A percentile compares a stretch with the other conserved stretches of the same genome.
Evolutionary conservation across 2,113 vertebrate genomes (phyloP).

Genomic region (Cheirogaleus medius): DNA sequence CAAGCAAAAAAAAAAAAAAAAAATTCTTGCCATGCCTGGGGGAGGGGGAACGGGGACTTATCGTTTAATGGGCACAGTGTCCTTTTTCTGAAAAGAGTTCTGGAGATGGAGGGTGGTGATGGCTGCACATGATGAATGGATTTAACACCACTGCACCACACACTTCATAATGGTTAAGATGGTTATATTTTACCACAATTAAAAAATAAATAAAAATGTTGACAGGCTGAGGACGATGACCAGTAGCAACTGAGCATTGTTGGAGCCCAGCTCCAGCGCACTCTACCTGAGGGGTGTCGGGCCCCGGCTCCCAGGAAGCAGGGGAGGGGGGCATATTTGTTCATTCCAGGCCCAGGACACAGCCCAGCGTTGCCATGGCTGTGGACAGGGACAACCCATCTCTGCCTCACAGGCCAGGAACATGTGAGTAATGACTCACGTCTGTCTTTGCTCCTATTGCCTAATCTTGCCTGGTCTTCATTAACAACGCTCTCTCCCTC

Average conservation of each 20-base stretch:
- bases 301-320: neutral
- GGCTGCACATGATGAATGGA: neutral
- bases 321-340: neutral
- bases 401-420: neutral
- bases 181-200: neutral
- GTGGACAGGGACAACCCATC: neutral
- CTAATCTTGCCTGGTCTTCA: conserved; percentile 50
- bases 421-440: conserved; percentile 59
- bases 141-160: neutral
- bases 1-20: neutral
- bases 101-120: neutral
- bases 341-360: neutral
- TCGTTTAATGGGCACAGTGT: neutral
- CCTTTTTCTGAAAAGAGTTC: neutral
- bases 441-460: conserved; percentile 15
- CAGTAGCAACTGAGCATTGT: rapidly evolving
- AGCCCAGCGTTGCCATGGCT: neutral
- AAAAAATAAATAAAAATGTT: neutral
- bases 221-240: neutral
- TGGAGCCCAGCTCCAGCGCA: too few species aligned
- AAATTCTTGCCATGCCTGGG: neutral
- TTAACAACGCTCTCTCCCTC: neutral
- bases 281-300: neutral
- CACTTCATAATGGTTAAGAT: neutral
- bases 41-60: neutral